These are phyloP conservation scores for Elephas maximus DNA, from an alignment of 2,113 vertebrate species.

Conservation along the genomic window DNA sequence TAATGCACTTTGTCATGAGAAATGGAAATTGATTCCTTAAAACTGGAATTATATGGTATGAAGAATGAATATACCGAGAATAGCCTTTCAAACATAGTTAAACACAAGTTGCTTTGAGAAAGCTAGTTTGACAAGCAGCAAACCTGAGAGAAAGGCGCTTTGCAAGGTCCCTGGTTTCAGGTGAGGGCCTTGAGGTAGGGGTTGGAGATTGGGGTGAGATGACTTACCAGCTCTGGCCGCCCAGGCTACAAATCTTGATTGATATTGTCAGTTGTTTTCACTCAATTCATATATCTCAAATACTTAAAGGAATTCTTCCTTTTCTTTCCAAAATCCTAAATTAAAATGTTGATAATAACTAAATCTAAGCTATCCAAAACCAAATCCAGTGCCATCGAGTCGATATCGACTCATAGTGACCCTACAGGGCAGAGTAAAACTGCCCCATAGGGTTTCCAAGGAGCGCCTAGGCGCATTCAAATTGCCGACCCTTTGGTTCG, in stretches of 20 bases:
- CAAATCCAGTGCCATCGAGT: too few relatives aligned
- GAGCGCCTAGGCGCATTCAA: too few relatives aligned
- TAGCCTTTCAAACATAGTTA: not conserved
- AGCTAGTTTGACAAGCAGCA: not conserved
- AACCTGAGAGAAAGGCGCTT: not conserved
- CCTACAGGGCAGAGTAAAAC: too few relatives aligned
- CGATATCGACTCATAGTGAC: too few relatives aligned
- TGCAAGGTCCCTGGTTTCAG: not conserved
- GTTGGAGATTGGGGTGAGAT: not conserved
- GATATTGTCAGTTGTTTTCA: not conserved
- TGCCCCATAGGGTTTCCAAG: too few relatives aligned
- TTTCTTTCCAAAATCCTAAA: not conserved
- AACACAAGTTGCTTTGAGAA: not conserved
- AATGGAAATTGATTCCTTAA: not conserved
- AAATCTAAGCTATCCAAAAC: not conserved
- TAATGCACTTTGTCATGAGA: not conserved
- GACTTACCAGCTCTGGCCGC: not conserved
- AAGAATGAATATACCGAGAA: not conserved
- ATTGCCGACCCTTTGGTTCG: too few relatives aligned
- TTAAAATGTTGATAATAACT: not conserved
- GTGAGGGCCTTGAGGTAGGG: not conserved
- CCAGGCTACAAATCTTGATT: not conserved
- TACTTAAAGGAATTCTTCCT: not conserved
- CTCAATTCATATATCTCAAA: not conserved
- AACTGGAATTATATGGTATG: not conserved